Base-by-base conservation (phyloP, 2,888 invertebrate species). In the Hemaris fuciformis region DNA sequence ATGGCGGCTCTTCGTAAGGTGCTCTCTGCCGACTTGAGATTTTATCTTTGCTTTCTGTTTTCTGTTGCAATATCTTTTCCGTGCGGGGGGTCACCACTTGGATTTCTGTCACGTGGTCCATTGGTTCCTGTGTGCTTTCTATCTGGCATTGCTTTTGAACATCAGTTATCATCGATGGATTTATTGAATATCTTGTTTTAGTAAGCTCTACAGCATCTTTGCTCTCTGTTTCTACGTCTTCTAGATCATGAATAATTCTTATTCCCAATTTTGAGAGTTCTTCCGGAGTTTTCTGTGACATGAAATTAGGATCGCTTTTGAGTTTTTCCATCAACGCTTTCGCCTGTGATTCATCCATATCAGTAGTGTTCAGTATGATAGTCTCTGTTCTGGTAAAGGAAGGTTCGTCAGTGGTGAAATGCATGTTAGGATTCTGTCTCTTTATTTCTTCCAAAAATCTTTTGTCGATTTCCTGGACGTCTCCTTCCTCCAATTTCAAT, bases 101-200 rank as follows among this genome's bases (percentile, higher is more conserved):
- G 63, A 96, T 96, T 86, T 96, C 96, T 43, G 96, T 96, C 34
- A 96, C 93, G 75, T 95, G 96, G 25, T 95, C 94, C 74, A 93
- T 84, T 41, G 78, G 77, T 63, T 81, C 77, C 15, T 81, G 75
- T 62, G 80, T 72, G 15, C 63, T 66, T 41, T 80, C 83, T 6
- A 72, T 69, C 73, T 77, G 81, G 18, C 72, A 69, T 53, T 79
- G 79, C 67, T 88, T 91, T 67, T 91, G 86, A 45, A 85, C 80
- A 43, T 89, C 83, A 56, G 90, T 83, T 43, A 93, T 88, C n/a
- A 81, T 76, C 25, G 86, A 69, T 0, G 91, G 87, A 62, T 92
- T 89, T 6, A 93, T 88, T 0, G 91, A 82, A 64, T 92, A 91
- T 72, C 86, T 84, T 0, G 91, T 91, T 80, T 90, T 91, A 2